A percentile compares a stretch with the other conserved stretches of the same genome.
phyloP scores from a whole-genome alignment of 2,888 invertebrate species.

The Pristionchus maxplancki region DNA sequence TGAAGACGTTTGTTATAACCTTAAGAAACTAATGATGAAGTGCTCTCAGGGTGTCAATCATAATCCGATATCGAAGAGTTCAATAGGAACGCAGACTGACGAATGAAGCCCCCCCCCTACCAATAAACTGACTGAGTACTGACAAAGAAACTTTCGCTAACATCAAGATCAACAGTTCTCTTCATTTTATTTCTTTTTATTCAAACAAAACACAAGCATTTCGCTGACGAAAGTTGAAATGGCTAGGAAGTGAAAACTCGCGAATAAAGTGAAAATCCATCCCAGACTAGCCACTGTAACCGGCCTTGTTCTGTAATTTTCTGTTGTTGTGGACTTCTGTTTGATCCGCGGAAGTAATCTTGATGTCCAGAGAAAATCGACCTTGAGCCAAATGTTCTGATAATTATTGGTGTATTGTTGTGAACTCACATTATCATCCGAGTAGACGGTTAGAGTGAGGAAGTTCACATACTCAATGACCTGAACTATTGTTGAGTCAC shows the following conservation, averaged over 20 bases:
- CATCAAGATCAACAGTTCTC: too few relatives aligned
- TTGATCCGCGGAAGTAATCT: neutral
- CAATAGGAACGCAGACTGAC: too few relatives aligned
- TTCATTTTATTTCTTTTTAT: neutral
- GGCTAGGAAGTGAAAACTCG: neutral
- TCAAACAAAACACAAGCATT: neutral
- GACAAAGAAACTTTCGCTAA: too few relatives aligned
- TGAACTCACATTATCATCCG: neutral
- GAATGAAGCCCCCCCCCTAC: too few relatives aligned
- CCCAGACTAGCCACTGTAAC: slow-evolving; percentile 7
- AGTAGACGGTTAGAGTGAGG: neutral
- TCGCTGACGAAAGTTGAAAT: neutral
- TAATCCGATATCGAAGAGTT: too few relatives aligned
- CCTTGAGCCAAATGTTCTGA: neutral
- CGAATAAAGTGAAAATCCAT: neutral
- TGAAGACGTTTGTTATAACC: too few relatives aligned
- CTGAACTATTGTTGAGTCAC: neutral
- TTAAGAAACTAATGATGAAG: too few relatives aligned
- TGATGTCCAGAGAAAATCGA: neutral
- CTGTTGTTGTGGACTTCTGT: neutral
- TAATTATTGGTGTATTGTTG: neutral
- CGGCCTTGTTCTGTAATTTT: neutral
- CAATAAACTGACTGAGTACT: too few relatives aligned
- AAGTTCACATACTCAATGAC: neutral
- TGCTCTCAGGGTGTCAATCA: too few relatives aligned